These are phyloP conservation scores for Leucoma salicis DNA, from an alignment of 2,888 invertebrate species.

Conservation along the genomic window DNA sequence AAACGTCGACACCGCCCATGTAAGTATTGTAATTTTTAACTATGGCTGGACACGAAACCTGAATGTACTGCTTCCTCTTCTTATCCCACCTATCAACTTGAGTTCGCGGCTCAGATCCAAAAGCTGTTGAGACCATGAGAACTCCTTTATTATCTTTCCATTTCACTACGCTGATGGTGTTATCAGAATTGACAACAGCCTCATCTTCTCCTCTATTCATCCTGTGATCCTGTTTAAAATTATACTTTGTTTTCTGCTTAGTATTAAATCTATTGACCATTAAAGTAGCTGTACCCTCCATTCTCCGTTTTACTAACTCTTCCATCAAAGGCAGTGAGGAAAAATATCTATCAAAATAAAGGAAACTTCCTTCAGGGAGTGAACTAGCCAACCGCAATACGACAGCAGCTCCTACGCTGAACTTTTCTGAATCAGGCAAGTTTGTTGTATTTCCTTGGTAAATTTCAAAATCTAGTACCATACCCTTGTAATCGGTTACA, in stretches of 20 bases:
- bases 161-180: too few species aligned
- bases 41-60: not conserved
- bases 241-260: not conserved
- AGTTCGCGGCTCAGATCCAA: not conserved
- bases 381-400: constrained; percentile 24
- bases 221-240: not conserved
- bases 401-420: constrained; percentile 24
- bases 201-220: not conserved
- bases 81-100: not conserved
- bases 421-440: constrained; percentile 12
- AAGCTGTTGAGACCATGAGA: not conserved
- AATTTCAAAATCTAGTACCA: constrained; percentile 33
- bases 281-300: constrained; percentile 13
- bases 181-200: not conserved
- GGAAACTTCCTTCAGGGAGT: constrained; percentile 16
- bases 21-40: not conserved
- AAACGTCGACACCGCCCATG: not conserved
- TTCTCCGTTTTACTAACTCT: constrained; percentile 17
- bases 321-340: constrained; percentile 14
- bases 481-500: constrained; percentile 30
- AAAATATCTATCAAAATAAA: constrained; percentile 11
- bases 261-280: constrained; percentile 20
- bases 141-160: not conserved
- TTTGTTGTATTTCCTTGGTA: constrained; percentile 22
- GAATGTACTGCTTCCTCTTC: not conserved